Evolutionary conservation across 2,797 vertebrate species (phyloP), one percentile per base, ranked within the genome.

Genomic region (Falco rusticolus): DNA sequence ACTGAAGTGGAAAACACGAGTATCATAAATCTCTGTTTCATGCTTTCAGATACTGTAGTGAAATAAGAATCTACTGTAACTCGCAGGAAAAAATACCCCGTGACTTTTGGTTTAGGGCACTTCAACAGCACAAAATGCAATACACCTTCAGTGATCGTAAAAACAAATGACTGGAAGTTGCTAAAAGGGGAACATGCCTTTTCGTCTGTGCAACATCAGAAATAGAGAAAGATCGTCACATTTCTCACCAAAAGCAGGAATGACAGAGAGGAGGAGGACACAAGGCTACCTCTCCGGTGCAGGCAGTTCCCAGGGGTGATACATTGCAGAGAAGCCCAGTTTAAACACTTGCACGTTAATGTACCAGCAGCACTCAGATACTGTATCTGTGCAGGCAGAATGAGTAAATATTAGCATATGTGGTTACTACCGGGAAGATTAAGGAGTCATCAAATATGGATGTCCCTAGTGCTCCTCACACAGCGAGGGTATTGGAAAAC

Each of bases 61-160:
- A 96, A 96, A 96, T 70, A 96, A 97, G 94, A 94, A 97, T 92
- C 93, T 79, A 93, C 93, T 92, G 86, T 94, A 97, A 97, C 92
- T 96, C 51, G n/a, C 72, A 1, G 33, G 72, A 31, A 59, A 63
- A 39, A 39, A 39, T 39, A 39, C 39, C 39, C 87, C 1, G 61
- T 95, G 96, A 96, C 90, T 96, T 97, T 98, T 97, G 94, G 90
- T 97, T 97, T 95, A 91, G 84, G 94, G 96, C 70, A 9, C 65
- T 93, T 78, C 72, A 91, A 74, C 78, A 96, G 88, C 84, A 95
- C 82, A 71, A n/a, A 74, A 86, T 0, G 5, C 48, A 72, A 57
- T 61, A 87, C 90, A 97, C 92, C 96, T 97, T 91, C 84, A 29
- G 48, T 70, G 87, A 96, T 95, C 94, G 85, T 90, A 94, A 96